A percentile compares a stretch with the other conserved stretches of the same genome.
These are phyloP conservation scores for Cylindroiulus punctatus DNA, from an alignment of 2,888 invertebrate genomes.

Conservation along the genomic window DNA sequence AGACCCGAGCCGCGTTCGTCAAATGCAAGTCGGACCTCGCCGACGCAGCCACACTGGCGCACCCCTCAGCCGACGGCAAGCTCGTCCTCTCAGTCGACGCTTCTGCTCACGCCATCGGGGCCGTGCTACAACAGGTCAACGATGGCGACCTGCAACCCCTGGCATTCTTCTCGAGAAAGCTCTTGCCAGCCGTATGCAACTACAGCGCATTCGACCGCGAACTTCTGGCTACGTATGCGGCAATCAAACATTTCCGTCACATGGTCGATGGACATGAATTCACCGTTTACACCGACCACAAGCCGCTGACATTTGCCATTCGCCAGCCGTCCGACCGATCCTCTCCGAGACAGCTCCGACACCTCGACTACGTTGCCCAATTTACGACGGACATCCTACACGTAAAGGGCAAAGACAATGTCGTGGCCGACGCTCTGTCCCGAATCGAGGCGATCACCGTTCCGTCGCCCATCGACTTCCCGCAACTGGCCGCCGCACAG, in stretches of 20 bases:
- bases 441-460: background rate
- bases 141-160: background rate
- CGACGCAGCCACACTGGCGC: background rate
- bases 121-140: background rate
- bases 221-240: background rate
- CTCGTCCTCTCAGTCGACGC: background rate
- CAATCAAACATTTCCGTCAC: background rate
- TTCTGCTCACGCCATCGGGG: background rate
- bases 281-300: background rate
- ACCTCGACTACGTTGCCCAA: background rate
- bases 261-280: background rate
- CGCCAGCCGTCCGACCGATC: background rate
- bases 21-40: background rate
- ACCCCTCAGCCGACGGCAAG: background rate
- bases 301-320: background rate
- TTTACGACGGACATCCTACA: background rate
- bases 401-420: background rate
- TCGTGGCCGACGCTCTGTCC: background rate
- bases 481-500: background rate
- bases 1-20: background rate
- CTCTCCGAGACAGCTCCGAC: background rate
- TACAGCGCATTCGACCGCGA: background rate
- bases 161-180: background rate
- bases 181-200: background rate
- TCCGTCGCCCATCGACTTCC: background rate